Percentiles rank a stretch among this genome's conserved stretches.
phyloP scores from a whole-genome alignment of 2,113 vertebrate species.

The Plectropomus leopardus region DNA sequence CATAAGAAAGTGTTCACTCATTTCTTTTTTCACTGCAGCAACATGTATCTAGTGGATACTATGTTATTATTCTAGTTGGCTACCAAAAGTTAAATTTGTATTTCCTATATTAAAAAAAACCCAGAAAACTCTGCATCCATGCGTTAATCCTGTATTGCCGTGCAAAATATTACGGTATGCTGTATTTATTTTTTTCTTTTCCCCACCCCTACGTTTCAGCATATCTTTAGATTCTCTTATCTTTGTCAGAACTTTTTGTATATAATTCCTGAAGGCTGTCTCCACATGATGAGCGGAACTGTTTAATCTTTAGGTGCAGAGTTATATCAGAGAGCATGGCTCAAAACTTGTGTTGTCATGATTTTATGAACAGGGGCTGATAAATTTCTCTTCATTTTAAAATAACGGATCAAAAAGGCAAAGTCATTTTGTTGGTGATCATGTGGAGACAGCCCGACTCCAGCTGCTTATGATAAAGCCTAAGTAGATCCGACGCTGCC shows the following conservation, averaged over 20 bases:
- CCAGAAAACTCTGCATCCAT: no score
- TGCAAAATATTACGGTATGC: no score
- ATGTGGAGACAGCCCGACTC: conserved; percentile 40
- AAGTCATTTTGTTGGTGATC: conserved; percentile 6
- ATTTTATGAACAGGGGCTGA: background rate
- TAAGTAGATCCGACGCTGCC: conserved; percentile 66
- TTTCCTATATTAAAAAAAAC: no score
- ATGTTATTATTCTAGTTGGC: no score
- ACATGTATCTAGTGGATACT: no score
- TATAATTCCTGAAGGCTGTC: conserved; percentile 14
- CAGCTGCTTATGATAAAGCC: conserved; percentile 17
- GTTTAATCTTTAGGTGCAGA: background rate
- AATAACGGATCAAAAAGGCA: background rate
- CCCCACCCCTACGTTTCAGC: no score
- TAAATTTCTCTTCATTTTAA: background rate
- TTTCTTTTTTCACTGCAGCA: no score
- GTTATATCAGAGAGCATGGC: background rate
- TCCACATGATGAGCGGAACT: conserved; percentile 26
- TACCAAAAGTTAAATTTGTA: no score
- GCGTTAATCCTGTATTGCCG: no score
- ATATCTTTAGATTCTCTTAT: background rate
- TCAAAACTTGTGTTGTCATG: background rate
- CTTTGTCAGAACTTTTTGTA: background rate
- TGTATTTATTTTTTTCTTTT: no score
- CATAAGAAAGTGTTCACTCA: no score